Conservation (phyloP, 2,113 vertebrate species). For the Nesoenas mayeri region DNA sequence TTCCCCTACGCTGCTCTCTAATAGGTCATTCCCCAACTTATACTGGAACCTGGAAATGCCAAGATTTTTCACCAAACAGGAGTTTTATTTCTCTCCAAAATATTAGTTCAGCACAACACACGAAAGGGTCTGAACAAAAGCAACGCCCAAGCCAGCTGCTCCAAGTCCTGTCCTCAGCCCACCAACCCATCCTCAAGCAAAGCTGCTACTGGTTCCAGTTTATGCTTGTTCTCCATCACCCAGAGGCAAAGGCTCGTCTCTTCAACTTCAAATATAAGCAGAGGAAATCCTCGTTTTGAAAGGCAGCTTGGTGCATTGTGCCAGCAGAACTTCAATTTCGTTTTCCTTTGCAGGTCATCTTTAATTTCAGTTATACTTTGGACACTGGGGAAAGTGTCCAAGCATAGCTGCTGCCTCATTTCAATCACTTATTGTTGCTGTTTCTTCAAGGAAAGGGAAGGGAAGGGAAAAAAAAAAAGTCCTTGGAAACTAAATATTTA, state of each 20-base stretch:
- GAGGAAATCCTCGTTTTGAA: background rate
- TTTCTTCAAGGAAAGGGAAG: background rate
- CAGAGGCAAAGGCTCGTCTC: background rate
- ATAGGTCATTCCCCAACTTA: too few species aligned
- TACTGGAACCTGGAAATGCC: background rate
- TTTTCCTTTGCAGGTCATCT: background rate
- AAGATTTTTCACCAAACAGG: background rate
- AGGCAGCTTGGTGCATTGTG: fast-evolving
- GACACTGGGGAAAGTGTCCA: background rate
- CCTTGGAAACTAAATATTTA: constrained; percentile 67
- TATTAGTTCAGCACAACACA: background rate
- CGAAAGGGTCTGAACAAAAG: background rate
- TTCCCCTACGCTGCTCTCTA: too few species aligned
- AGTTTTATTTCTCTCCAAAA: background rate
- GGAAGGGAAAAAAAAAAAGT: background rate
- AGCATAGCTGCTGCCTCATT: background rate
- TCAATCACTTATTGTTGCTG: background rate
- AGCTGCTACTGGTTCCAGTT: background rate
- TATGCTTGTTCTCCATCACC: background rate
- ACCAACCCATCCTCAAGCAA: background rate
- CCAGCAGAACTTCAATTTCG: background rate
- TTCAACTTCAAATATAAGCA: background rate
- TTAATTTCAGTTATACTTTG: constrained; percentile 17
- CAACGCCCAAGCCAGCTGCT: background rate
- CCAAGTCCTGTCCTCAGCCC: background rate